Percentiles rank a stretch among this genome's conserved stretches.
Evolutionary conservation across 2,797 vertebrate genomes (phyloP).

Genomic region (Carcharodon carcharias): DNA sequence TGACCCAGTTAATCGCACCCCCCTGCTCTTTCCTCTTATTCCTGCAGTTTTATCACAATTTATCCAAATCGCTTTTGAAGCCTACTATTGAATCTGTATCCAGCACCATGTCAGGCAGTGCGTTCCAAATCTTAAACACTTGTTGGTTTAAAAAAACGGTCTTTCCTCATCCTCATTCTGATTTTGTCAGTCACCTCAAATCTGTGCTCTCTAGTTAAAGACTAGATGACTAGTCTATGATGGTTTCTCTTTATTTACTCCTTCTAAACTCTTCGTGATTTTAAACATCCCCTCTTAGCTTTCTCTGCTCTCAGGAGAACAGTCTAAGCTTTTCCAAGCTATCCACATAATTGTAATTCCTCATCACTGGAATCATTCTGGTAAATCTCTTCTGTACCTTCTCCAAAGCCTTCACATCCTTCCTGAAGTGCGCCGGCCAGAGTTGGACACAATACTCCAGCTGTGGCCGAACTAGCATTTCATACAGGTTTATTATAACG

Average conservation of each 20-base stretch:
- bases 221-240: background rate
- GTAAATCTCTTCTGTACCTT: background rate
- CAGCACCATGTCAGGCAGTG: background rate
- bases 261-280: background rate
- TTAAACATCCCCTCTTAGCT: background rate
- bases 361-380: background rate
- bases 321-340: background rate
- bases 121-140: background rate
- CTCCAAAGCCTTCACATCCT: background rate
- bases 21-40: background rate
- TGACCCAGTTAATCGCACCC: background rate
- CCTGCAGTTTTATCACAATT: background rate
- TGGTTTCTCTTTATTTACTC: background rate
- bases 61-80: background rate
- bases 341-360: background rate
- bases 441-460: background rate
- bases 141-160: background rate
- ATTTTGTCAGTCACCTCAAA: background rate
- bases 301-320: background rate
- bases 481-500: background rate
- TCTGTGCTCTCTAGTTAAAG: background rate
- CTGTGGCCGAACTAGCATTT: background rate
- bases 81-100: background rate
- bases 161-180: background rate
- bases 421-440: background rate